Percentiles rank a stretch among this genome's conserved stretches.
Conservation (phyloP, 2,113 vertebrate species). For the Amia ocellicauda region DNA sequence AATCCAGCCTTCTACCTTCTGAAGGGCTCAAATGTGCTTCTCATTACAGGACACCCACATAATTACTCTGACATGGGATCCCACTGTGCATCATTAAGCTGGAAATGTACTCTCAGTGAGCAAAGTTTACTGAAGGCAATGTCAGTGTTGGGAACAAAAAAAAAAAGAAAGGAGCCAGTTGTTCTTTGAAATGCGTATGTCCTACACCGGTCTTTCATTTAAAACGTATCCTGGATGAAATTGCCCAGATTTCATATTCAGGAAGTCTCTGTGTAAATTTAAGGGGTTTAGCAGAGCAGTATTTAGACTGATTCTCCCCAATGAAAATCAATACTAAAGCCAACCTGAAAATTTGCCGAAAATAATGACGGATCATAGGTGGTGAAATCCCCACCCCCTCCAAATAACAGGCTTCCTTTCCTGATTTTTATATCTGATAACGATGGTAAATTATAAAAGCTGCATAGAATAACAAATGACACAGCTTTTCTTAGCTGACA, state of each 20-base stretch:
- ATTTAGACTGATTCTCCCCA: conserved; percentile 10
- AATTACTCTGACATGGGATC: conserved; percentile 10
- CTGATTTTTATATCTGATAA: no score
- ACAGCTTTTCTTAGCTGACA: no score
- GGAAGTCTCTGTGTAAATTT: not conserved
- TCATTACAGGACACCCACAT: conserved; percentile 21
- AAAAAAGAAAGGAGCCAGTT: not conserved
- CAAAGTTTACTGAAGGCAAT: conserved; percentile 18
- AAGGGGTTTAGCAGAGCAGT: not conserved
- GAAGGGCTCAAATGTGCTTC: no score
- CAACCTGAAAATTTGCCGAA: no score
- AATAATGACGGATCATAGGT: no score
- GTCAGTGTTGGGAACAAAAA: conserved; percentile 19
- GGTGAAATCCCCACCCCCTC: no score
- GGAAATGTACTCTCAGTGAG: not conserved
- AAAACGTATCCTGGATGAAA: conserved; percentile 18
- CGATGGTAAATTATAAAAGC: no score
- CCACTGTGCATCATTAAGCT: conserved; percentile 11
- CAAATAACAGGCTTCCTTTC: no score
- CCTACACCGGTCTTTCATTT: conserved; percentile 6
- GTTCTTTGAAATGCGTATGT: conserved; percentile 12
- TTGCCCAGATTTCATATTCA: conserved; percentile 19
- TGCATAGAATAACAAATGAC: no score
- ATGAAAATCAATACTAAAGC: no score
- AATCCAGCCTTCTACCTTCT: no score